These are phyloP conservation scores for Nothoprocta pentlandii DNA, from an alignment of 2,113 vertebrate genomes.

Conservation along the genomic window DNA sequence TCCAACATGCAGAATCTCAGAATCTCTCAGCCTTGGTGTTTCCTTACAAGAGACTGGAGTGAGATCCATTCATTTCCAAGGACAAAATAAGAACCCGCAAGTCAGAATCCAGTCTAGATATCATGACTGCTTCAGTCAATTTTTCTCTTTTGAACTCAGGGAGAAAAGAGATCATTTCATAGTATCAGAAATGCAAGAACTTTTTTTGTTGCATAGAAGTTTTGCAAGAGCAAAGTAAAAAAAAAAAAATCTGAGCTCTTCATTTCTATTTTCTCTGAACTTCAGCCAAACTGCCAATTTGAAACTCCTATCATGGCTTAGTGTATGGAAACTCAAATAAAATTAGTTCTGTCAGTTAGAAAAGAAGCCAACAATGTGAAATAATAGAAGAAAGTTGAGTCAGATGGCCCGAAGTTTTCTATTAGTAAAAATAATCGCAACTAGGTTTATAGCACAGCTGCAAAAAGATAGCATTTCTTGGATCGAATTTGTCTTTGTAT, in stretches of 20 bases:
- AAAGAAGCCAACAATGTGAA: constrained; percentile 18
- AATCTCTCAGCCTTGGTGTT: neutral
- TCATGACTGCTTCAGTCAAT: neutral
- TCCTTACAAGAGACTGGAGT: neutral
- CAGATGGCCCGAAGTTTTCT: neutral
- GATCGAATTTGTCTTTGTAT: neutral
- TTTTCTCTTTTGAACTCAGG: neutral
- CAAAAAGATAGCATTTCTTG: neutral
- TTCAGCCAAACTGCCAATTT: constrained; percentile 16
- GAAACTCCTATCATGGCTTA: constrained; percentile 13
- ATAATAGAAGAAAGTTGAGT: neutral
- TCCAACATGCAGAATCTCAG: constrained; percentile 28
- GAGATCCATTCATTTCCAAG: neutral
- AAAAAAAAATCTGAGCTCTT: too few species aligned
- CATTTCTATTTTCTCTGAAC: neutral
- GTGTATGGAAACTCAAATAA: constrained; percentile 37
- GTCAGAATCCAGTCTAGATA: neutral
- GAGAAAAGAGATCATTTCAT: neutral
- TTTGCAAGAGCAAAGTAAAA: neutral
- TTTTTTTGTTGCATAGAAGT: neutral
- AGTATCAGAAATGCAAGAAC: neutral
- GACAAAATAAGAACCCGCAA: neutral
- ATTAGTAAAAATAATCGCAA: neutral
- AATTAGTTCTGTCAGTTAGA: neutral
- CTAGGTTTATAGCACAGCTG: neutral